These are phyloP conservation scores for Ctenopoma kingsleyae DNA, from an alignment of 2,797 vertebrate genomes.

Conservation along the genomic window DNA sequence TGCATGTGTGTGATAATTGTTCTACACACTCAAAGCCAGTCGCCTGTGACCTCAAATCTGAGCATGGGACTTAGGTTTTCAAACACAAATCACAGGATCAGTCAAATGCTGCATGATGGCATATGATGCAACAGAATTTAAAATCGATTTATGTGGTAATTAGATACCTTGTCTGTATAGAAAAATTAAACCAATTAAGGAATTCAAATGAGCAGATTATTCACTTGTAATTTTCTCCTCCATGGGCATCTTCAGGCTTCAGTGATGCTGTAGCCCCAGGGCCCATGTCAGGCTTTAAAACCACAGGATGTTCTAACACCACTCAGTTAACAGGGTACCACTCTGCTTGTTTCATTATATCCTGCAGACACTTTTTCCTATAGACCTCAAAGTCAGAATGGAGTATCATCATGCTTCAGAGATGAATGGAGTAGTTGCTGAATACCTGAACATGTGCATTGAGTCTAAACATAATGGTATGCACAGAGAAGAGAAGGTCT, in stretches of 20 bases:
- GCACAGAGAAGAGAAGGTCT: conserved; percentile 45
- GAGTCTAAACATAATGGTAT: conserved; percentile 52
- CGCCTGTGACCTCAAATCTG: neutral
- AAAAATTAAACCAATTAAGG: neutral
- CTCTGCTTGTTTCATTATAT: neutral
- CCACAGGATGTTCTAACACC: neutral
- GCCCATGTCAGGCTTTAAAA: conserved; percentile 14
- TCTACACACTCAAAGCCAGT: no score
- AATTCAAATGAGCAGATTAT: neutral
- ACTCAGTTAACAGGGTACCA: neutral
- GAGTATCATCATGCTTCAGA: conserved; percentile 36
- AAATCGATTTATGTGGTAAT: conserved; percentile 29
- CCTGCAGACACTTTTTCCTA: neutral
- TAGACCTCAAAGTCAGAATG: conserved; percentile 5
- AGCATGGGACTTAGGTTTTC: conserved; percentile 15
- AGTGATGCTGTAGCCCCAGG: conserved; percentile 12
- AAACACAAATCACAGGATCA: conserved; percentile 26
- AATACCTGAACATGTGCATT: conserved; percentile 50
- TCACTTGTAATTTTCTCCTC: conserved; percentile 3
- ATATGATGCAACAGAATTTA: neutral
- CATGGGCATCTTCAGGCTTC: conserved; percentile 11
- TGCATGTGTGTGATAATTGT: no score
- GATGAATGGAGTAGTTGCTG: conserved; percentile 49
- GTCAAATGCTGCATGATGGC: conserved; percentile 25
- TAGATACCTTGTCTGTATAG: neutral